Evolutionary conservation across 2,888 invertebrate genomes (phyloP), one percentile per base, ranked within the genome.

Genomic region (Caenorhabditis wallacei): DNA sequence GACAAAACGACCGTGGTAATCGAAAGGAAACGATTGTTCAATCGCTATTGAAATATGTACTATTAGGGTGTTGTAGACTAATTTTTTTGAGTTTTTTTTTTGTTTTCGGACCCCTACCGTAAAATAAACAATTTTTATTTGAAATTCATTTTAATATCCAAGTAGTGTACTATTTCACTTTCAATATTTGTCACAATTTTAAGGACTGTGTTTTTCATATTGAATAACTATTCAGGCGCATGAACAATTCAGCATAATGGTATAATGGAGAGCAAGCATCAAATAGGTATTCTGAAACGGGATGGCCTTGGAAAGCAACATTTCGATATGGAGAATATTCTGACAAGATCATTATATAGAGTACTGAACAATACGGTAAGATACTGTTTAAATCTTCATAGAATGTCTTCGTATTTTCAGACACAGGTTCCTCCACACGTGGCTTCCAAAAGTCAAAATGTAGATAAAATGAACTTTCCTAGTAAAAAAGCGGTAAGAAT

Each of bases 1-100:
- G 78, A 85, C 90, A 43, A 78, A 84, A 37, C 85, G 90, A 64
- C 90, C 90, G 51, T 90, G 89, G 88, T 90, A 68, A 75, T 75
- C 24, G 18, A n/a, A 24, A n/a, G 24, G 11, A 22, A 22, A 24
- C 46, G 48, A 68, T 22, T 51, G 16, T 30, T 26, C 35, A 66
- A 35, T 46, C 46, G 22, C 40, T 53, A 51, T 37, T 48, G 22
- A 30, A 59, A 40, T 24, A 68, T 69, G 61, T 76, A 69, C 69
- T 76, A 51, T 69, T 76, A 76, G 76, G 76, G 69, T 79, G 63
- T 79, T 54, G 68, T 76, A 69, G 76, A 69, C 69, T 43, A 75
- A 51, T 64, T 68, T 66, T 76, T 78, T 54, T 35, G 24, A n/a
- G n/a, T n/a, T 70, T 79, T 40, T 22, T 70, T 54, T 68, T 70